Conservation (phyloP, 2,888 invertebrate species). For the Synanthedon formicaeformis region DNA sequence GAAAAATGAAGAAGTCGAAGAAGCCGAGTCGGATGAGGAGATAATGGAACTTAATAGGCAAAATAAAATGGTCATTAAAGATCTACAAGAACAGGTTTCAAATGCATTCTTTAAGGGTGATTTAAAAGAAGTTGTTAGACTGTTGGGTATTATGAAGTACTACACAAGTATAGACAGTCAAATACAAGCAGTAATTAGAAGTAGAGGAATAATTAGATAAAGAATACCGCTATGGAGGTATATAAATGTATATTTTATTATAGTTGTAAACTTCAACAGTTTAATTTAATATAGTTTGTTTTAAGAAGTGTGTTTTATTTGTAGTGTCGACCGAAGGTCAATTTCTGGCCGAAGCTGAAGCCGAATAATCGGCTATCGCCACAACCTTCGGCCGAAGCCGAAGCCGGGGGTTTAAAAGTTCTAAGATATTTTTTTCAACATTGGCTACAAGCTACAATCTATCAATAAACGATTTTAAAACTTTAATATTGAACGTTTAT, state of each 20-base stretch:
- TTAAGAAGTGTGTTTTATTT: too few relatives aligned
- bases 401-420: too few relatives aligned
- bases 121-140: slow-evolving; percentile 72
- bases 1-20: slow-evolving; percentile 86
- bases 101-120: slow-evolving; percentile 74
- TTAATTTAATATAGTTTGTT: background rate
- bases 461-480: too few relatives aligned
- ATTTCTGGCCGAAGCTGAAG: too few relatives aligned
- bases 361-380: too few relatives aligned
- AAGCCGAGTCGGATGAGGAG: slow-evolving; percentile 70
- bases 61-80: slow-evolving; percentile 67
- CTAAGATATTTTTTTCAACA: too few relatives aligned
- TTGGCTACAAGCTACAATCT: too few relatives aligned
- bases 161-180: slow-evolving; percentile 82
- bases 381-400: too few relatives aligned
- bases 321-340: too few relatives aligned
- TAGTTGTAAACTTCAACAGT: background rate
- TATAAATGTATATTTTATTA: background rate
- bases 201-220: slow-evolving; percentile 62
- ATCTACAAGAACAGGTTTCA: slow-evolving; percentile 70
- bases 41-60: slow-evolving; percentile 69
- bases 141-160: slow-evolving; percentile 86
- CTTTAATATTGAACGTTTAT: too few relatives aligned
- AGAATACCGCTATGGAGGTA: background rate
- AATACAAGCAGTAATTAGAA: slow-evolving; percentile 75